phyloP scores from a whole-genome alignment of 2,888 invertebrate genomes.

The Norana najaformis region DNA sequence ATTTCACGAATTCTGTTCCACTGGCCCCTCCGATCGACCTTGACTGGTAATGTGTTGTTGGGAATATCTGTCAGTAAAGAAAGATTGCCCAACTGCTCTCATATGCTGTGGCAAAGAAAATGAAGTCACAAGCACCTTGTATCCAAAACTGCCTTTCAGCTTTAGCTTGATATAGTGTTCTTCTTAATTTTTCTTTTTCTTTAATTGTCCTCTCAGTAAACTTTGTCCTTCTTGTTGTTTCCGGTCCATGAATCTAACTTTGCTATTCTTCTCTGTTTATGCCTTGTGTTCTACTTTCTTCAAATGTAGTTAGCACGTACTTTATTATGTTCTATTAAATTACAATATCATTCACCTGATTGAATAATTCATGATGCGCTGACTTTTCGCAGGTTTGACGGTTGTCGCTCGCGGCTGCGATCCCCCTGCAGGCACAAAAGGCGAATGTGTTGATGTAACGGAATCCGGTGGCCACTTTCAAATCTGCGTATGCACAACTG shows the following conservation, averaged over 20 bases:
- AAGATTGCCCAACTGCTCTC: neutral
- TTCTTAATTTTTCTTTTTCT: too few relatives aligned
- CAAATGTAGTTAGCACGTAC: neutral
- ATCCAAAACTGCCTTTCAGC: neutral
- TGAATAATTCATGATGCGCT: too few relatives aligned
- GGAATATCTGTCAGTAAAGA: neutral
- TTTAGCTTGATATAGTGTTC: neutral
- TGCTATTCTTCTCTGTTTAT: neutral
- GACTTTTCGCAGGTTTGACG: too few relatives aligned
- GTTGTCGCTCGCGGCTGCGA: too few relatives aligned
- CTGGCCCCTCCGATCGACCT: too few relatives aligned
- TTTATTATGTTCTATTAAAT: neutral
- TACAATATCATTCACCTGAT: neutral
- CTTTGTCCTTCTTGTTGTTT: neutral
- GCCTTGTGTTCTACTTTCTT: too few relatives aligned
- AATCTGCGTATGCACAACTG: neutral
- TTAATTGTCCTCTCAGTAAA: too few relatives aligned
- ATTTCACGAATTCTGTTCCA: too few relatives aligned
- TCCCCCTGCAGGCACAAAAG: neutral
- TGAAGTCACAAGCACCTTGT: neutral
- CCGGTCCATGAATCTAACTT: too few relatives aligned
- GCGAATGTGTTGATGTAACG: neutral
- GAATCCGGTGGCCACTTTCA: accelerated
- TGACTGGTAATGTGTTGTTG: neutral
- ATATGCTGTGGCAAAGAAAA: neutral